Percentiles rank a stretch among this genome's conserved stretches.
These are phyloP conservation scores for Plodia interpunctella DNA, from an alignment of 1,140 invertebrate genomes.

Conservation along the genomic window DNA sequence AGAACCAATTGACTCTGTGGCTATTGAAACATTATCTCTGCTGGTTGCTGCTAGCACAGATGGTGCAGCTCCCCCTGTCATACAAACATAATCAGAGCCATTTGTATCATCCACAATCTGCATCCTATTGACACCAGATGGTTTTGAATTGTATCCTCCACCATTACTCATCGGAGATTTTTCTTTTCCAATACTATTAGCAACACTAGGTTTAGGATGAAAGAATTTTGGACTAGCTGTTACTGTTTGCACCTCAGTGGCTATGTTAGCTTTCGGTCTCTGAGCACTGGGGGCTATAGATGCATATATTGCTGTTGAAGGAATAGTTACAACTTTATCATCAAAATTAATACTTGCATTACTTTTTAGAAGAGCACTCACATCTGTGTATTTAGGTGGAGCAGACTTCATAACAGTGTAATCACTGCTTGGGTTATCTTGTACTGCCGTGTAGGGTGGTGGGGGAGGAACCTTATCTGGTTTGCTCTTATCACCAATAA, in stretches of 20 bases:
- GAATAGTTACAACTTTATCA: conserved; percentile 68
- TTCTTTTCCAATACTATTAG: conserved; percentile 50
- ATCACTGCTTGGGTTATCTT: conserved; percentile 56
- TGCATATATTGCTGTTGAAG: conserved; percentile 74
- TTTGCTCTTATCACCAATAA: conserved; percentile 53
- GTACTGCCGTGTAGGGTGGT: conserved; percentile 45
- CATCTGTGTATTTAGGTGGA: conserved; percentile 66
- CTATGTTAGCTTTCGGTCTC: conserved; percentile 73
- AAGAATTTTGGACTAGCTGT: conserved; percentile 68
- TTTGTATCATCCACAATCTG: conserved; percentile 79
- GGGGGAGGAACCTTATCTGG: conserved; percentile 52
- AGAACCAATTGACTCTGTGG: conserved; percentile 52
- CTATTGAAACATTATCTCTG: conserved; percentile 55
- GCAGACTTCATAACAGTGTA: conserved; percentile 69
- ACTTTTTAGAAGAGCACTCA: conserved; percentile 60
- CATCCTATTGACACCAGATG: conserved; percentile 52
- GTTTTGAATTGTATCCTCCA: conserved; percentile 45
- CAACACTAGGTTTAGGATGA: conserved; percentile 60
- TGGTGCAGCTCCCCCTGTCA: conserved; percentile 79
- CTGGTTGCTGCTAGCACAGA: conserved; percentile 42
- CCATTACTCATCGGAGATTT: conserved; percentile 51
- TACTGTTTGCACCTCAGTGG: conserved; percentile 66
- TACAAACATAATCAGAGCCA: conserved; percentile 84
- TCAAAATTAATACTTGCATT: conserved; percentile 63
- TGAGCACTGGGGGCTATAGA: conserved; percentile 75